A percentile compares a stretch with the other conserved stretches of the same genome.
phyloP scores from a whole-genome alignment of 2,113 vertebrate genomes.

The Euleptes europaea region DNA sequence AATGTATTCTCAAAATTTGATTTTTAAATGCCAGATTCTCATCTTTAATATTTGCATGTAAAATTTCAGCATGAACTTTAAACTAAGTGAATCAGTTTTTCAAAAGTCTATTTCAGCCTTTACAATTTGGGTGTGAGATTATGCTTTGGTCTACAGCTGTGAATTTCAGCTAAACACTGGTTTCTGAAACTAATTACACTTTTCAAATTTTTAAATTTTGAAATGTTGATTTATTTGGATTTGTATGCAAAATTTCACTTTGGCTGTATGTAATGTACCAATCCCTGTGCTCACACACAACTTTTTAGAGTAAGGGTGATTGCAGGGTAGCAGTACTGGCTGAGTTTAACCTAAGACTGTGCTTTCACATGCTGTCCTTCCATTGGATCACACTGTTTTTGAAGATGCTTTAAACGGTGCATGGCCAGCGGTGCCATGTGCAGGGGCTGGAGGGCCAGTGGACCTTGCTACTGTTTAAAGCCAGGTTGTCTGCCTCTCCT shows the following conservation, averaged over 20 bases:
- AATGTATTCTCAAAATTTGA: background rate
- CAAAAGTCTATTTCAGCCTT: background rate
- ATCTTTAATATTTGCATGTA: background rate
- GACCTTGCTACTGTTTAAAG: no score
- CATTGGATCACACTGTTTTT: no score
- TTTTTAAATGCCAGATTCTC: background rate
- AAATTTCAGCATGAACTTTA: background rate
- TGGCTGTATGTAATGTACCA: background rate
- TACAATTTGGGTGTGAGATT: no score
- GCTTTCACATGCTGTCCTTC: no score
- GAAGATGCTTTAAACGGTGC: no score
- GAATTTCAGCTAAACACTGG: background rate
- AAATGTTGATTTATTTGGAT: background rate
- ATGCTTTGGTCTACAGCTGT: background rate
- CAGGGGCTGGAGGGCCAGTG: no score
- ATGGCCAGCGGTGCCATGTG: no score
- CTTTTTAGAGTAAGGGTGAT: background rate
- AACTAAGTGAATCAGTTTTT: background rate
- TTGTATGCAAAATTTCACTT: background rate
- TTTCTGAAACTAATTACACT: background rate
- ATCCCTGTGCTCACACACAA: background rate
- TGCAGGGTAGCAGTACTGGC: background rate
- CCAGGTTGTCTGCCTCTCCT: no score
- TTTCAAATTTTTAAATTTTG: background rate
- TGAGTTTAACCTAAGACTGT: background rate